Evolutionary conservation across 2,888 invertebrate genomes (phyloP), one percentile per base, ranked within the genome.

Genomic region (Scaptomyza parva): DNA sequence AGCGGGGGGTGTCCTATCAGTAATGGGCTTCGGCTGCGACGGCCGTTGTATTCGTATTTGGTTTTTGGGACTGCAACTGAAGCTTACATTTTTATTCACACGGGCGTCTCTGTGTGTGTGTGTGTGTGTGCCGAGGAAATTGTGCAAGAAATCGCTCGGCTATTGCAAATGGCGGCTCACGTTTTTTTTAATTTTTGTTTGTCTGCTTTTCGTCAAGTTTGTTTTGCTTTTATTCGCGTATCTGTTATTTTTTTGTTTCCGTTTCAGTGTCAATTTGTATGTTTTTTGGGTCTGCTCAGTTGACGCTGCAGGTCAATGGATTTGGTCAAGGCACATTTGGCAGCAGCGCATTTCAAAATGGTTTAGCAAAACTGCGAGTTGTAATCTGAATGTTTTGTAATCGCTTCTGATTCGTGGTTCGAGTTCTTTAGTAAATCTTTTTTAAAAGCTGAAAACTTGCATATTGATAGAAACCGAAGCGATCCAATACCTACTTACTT

Each of bases 21-120:
- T 35, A 54, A 55, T 26, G 64, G 61, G 52, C 14, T 26, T 37
- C 20, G 53, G 28, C 48, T 57, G 17, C 44, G 17, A 50, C 43
- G 4, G 30, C 43, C 22, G 65, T 26, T 50, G 55, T 24, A 17
- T 14, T 60, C 64, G 51, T 14, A 51, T 72, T 63, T 55, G 72
- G 44, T 52, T 63, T 37, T 60, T 54, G 69, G 64, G 64, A 30
- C 73, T 82, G 69, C 69, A 86, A 69, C 60, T 76, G 87, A 70
- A 64, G 75, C 76, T 84, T 72, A 63, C 44, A 72, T 78, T 81
- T 86, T 70, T 76, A 88, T 69, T 77, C 82, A 84, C 87, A 76
- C 81, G 73, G 37, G 14, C 35, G 37, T 14, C 35, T 14, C 12
- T 30, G 30, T 11, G 22, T 22, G 22, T 22, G 28, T 6, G 11